These are phyloP conservation scores for Diadumene lineata DNA, from an alignment of 92 coral and sea anemone species.

Conservation along the genomic window DNA sequence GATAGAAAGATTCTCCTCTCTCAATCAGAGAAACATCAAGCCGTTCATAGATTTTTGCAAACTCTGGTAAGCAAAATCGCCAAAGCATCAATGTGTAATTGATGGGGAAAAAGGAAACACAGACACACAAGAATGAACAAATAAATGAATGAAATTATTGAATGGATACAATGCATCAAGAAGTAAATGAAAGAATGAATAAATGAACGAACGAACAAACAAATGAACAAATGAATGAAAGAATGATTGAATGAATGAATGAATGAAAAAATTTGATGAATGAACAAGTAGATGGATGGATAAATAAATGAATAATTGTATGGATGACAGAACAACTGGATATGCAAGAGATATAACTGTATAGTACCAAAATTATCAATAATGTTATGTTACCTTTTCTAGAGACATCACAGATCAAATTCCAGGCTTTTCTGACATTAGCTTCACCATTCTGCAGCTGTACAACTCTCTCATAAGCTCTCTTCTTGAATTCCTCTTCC, in stretches of 20 bases:
- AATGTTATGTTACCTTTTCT: conserved; percentile 82
- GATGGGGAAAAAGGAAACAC: background rate
- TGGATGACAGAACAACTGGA: background rate
- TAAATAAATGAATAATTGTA: no score
- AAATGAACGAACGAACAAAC: background rate
- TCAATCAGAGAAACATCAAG: conserved; percentile 84
- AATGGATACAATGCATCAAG: background rate
- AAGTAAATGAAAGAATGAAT: background rate
- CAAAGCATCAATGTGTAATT: background rate
- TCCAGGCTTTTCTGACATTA: conserved; percentile 92
- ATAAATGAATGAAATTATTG: background rate
- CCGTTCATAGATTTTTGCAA: conserved; percentile 85
- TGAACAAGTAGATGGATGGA: no score
- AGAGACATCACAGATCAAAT: conserved; percentile 94
- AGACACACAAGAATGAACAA: background rate
- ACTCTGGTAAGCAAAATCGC: conserved; percentile 68
- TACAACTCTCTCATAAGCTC: conserved; percentile 92
- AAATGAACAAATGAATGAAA: background rate
- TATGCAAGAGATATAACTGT: no score
- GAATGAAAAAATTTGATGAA: background rate
- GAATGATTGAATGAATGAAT: background rate
- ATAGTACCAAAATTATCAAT: no score
- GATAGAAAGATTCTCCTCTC: conserved; percentile 98
- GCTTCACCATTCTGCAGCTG: conserved; percentile 78
- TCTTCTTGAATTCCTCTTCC: conserved; percentile 87